Evolutionary conservation across 2,888 invertebrate species (phyloP), one percentile per base, ranked within the genome.

Genomic region (Tetragonisca angustula): DNA sequence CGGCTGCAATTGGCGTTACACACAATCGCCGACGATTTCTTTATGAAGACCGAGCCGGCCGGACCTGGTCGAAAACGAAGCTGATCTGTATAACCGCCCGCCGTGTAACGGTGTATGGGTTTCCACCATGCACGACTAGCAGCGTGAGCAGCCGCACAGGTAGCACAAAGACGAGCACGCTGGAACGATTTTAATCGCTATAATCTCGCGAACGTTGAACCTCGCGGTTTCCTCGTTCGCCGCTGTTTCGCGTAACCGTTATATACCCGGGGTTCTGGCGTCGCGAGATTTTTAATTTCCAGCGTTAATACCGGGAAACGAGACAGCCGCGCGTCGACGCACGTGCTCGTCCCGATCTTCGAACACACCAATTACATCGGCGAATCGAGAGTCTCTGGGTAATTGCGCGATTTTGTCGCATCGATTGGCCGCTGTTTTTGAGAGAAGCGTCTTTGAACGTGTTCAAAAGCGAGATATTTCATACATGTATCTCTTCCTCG

Each of bases 171-270:
- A 36, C 17, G 61, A 61, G 4, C 27, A 61, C 19, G 32, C 65
- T 21, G 65, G 27, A 59, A 65, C 76, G 49, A 70, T 80, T 76
- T 73, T 70, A 80, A 80, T 59, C 70, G 56, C 49, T 56, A 76
- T 52, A 75, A 70, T 76, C 65, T 70, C 70, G 62, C 75, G 79
- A 59, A 24, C 70, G 65, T 69, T 71, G 67, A 76, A 80, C 71
- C 21, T 43, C 50, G 43, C 43, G 43, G 76, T 75, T 69, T 73
- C 76, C 72, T 62, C 77, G 68, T 71, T 70, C 78, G 79, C 52
- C 9, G 81, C 74, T 81, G 76, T 76, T 73, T 81, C 72, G 64
- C 76, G 56, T 61, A 43, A 43, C 62, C 56, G 72, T 67, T 77
- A 43, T 81, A 77, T 81, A 54, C 9, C 2, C 43, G 9, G 24